Evolutionary conservation across 2,113 vertebrate genomes (phyloP), one percentile per base, ranked within the genome.

Genomic region (Nycticryphes semicollaris): DNA sequence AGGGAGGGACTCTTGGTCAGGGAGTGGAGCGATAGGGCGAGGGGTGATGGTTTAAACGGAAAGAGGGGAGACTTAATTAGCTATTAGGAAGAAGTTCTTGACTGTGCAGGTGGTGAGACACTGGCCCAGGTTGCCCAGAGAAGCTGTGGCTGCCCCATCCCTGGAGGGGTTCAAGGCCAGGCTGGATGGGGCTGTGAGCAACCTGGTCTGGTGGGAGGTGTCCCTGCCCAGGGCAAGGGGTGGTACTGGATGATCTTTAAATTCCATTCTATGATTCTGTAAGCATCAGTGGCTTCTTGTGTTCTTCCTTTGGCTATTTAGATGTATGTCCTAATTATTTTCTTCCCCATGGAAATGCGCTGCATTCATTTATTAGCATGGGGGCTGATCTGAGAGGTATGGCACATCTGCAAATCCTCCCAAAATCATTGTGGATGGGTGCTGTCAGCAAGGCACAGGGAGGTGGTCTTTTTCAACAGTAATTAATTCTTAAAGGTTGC

Each of bases 371-470:
- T 76, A 37, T 51, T 45, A 27, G 10, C 23, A 1, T 6, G 7
- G 24, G 27, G 37, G 22, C 11, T 37, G 17, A 16, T 12, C 20
- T 45, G 64, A 8, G 27, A 21, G 45, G 48, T 33, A 3, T 11
- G 53, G 47, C 10, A 15, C 7, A 2, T 14, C 23, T 1, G 7
- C 33, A 28, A 24, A 47, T 35, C 27, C 15, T 23, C 35, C 12
- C 31, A 56, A 17, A 25, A 53, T 3, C 9, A 31, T 27, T 14
- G 24, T 12, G 28, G 33, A 5, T 12, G 8, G 22, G 25, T 51
- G 48, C 50, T 69, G 69, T 17, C 47, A 15, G 62, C 28, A 17
- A 0, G 8, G 2, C 7, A 4, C 0, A 3, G 43, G 51, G 33
- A 13, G 35, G 22, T 5, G 53, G n/a, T 39, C 14, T 51, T 53